phyloP scores from a whole-genome alignment of 1,140 invertebrate species.

The Pseudoatta argentina region DNA sequence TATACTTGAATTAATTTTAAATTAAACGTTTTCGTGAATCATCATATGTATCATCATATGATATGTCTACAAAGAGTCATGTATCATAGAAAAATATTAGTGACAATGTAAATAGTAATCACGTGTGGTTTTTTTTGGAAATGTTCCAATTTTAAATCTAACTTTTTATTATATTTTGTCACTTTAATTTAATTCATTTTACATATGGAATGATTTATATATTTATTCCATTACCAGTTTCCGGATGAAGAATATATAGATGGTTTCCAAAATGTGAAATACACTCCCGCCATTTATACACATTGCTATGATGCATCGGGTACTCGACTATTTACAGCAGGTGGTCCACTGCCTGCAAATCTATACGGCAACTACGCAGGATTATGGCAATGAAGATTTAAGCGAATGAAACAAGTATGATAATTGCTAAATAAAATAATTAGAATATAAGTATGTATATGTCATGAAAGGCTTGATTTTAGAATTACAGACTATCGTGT shows the following conservation, averaged over 20 bases:
- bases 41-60: background rate
- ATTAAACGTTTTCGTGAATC: conserved; percentile 12
- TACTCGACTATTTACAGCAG: conserved; percentile 96
- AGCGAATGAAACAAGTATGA: conserved; percentile 44
- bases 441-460: conserved; percentile 61
- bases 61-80: background rate
- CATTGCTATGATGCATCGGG: conserved; percentile 97
- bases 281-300: conserved; percentile 97
- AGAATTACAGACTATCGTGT: background rate
- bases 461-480: background rate
- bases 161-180: conserved; percentile 2
- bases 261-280: conserved; percentile 93
- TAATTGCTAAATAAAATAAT: conserved; percentile 66
- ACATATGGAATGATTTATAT: background rate
- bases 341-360: conserved; percentile 96
- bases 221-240: conserved; percentile 87
- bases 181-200: conserved; percentile 13
- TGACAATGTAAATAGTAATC: background rate
- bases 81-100: background rate
- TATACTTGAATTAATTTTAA: background rate
- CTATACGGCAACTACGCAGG: conserved; percentile 93
- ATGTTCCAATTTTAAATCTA: background rate
- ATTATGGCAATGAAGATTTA: conserved; percentile 88
- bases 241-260: conserved; percentile 93
- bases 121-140: background rate